Percentiles rank a stretch among this genome's conserved stretches.
Evolutionary conservation across 2,888 invertebrate species (phyloP).

Genomic region (Tigriopus californicus): DNA sequence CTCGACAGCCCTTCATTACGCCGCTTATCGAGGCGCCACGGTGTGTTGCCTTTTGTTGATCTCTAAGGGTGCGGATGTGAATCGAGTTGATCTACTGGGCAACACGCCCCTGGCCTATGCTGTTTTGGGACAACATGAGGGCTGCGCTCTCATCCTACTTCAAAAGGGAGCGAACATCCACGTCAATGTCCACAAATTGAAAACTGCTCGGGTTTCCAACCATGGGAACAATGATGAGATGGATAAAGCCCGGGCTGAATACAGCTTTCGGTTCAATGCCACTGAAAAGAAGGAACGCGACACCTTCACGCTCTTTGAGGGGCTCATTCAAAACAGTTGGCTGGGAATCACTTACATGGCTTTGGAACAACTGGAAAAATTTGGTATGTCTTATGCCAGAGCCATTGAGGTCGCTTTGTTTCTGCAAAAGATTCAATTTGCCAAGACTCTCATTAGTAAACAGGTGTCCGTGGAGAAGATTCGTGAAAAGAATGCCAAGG

Average conservation of each 20-base stretch:
- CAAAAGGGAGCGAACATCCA: constrained; percentile 21
- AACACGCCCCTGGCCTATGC: constrained; percentile 32
- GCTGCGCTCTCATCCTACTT: constrained; percentile 22
- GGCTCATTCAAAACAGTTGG: constrained; percentile 29
- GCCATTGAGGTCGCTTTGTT: constrained; percentile 30
- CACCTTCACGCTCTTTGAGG: constrained; percentile 20
- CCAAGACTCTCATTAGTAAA: constrained; percentile 26
- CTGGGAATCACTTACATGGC: constrained; percentile 33
- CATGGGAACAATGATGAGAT: background rate
- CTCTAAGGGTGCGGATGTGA: constrained; percentile 22
- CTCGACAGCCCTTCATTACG: constrained; percentile 28
- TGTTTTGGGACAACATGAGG: constrained; percentile 29
- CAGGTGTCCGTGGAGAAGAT: constrained; percentile 23
- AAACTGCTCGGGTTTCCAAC: background rate
- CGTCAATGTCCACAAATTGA: constrained; percentile 14
- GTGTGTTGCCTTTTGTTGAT: constrained; percentile 28
- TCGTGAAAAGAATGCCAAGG: constrained; percentile 23
- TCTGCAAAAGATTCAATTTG: constrained; percentile 28
- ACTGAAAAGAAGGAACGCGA: constrained; percentile 12
- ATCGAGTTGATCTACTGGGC: constrained; percentile 26
- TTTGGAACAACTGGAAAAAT: constrained; percentile 27
- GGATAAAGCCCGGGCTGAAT: background rate
- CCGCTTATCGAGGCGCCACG: constrained; percentile 31
- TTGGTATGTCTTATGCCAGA: constrained; percentile 24
- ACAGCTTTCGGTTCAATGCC: background rate